phyloP scores from a whole-genome alignment of 2,113 vertebrate genomes.

The Nycticebus coucang region DNA sequence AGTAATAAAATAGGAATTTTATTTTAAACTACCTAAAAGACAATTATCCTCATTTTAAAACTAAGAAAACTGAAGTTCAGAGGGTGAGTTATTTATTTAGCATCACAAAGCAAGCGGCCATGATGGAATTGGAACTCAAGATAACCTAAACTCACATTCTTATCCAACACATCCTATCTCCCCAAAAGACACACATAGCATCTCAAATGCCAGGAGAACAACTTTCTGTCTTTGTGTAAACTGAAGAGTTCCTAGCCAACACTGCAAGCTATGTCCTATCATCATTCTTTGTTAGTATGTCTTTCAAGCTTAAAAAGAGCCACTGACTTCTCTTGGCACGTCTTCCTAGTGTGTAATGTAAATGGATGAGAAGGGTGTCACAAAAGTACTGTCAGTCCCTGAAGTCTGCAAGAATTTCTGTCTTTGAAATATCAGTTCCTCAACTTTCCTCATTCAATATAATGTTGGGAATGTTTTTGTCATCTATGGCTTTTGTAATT shows the following conservation, averaged over 20 bases:
- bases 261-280: neutral
- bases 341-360: neutral
- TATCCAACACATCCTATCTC: neutral
- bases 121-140: neutral
- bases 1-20: neutral
- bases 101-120: neutral
- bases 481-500: no score
- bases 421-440: neutral
- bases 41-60: neutral
- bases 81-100: neutral
- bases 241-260: neutral
- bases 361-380: neutral
- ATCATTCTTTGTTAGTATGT: neutral
- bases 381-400: neutral
- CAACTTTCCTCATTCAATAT: no score
- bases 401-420: neutral
- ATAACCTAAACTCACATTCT: neutral
- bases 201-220: neutral
- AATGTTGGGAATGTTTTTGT: no score
- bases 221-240: neutral
- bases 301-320: neutral
- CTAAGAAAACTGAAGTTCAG: neutral
- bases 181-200: neutral
- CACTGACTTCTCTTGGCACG: neutral
- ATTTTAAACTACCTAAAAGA: neutral